Conservation (phyloP, 2,888 invertebrate genomes). For the Melinopterus prodromus region DNA sequence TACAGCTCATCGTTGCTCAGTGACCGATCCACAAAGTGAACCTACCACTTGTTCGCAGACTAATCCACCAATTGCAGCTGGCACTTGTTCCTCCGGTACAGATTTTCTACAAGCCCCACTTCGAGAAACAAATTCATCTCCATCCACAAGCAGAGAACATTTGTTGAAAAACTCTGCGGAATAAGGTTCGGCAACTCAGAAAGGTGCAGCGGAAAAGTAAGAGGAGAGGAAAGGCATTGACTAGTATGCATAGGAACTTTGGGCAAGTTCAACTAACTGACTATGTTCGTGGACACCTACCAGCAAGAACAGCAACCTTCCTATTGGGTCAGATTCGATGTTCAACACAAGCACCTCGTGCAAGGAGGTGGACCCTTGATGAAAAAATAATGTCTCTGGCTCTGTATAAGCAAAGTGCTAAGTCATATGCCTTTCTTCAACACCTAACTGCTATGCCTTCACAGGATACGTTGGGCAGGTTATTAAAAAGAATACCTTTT, state of each 20-base stretch:
- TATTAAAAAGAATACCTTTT: neutral
- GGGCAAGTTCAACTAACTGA: neutral
- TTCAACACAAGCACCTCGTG: slow-evolving; percentile 4
- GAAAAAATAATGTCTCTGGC: slow-evolving; percentile 4
- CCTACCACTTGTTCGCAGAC: neutral
- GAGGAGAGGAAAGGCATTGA: neutral
- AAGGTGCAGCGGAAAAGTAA: neutral
- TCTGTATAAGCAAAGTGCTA: neutral
- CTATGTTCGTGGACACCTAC: neutral
- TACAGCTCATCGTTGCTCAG: neutral
- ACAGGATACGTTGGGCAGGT: neutral
- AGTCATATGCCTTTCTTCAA: neutral
- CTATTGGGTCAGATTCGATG: slow-evolving; percentile 4
- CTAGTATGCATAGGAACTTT: neutral
- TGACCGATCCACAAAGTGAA: neutral
- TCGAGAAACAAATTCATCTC: neutral
- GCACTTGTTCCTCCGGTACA: neutral
- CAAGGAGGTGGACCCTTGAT: neutral
- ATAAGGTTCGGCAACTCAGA: neutral
- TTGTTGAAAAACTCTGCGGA: neutral
- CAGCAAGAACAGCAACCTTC: neutral
- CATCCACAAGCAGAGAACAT: neutral
- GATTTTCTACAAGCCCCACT: neutral
- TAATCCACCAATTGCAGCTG: neutral
- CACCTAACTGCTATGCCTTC: neutral